phyloP scores from a whole-genome alignment of 2,797 vertebrate species.

The Rhinophrynus dorsalis region DNA sequence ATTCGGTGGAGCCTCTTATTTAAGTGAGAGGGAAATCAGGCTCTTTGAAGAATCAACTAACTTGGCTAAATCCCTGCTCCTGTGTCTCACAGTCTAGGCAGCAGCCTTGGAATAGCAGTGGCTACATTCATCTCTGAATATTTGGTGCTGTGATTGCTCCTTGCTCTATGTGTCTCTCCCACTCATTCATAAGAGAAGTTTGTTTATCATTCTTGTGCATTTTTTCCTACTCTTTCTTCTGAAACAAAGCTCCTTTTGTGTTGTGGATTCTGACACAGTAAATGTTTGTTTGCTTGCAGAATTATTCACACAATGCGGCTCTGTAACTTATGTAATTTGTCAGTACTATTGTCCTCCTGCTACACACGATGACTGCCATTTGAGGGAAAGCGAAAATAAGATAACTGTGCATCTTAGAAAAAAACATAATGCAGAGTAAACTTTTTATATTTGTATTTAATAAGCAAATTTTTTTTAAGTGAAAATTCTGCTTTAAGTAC shows the following conservation, averaged over 20 bases:
- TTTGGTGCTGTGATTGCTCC: background rate
- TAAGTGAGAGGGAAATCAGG: no score
- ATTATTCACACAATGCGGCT: conserved; percentile 21
- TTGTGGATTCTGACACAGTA: conserved; percentile 55
- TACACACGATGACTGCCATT: background rate
- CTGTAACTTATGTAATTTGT: conserved; percentile 35
- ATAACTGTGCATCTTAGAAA: no score
- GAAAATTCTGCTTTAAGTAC: no score
- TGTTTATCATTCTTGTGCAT: conserved; percentile 23
- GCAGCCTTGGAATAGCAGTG: background rate
- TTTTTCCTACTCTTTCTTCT: background rate
- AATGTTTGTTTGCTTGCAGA: conserved; percentile 50
- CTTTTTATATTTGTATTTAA: no score
- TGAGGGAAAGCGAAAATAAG: background rate
- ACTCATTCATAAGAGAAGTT: conserved; percentile 23
- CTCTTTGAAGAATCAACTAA: no score
- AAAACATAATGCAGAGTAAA: no score
- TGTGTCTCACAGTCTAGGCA: no score
- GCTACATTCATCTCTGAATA: background rate
- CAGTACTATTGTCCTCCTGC: conserved; percentile 27
- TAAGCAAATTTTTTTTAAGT: no score
- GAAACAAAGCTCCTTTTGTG: conserved; percentile 58
- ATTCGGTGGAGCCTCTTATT: no score
- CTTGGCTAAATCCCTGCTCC: background rate
- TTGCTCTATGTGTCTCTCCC: conserved; percentile 8